Base-by-base conservation (phyloP, 2,888 invertebrate genomes). In the Drosophila hamatofila region DNA sequence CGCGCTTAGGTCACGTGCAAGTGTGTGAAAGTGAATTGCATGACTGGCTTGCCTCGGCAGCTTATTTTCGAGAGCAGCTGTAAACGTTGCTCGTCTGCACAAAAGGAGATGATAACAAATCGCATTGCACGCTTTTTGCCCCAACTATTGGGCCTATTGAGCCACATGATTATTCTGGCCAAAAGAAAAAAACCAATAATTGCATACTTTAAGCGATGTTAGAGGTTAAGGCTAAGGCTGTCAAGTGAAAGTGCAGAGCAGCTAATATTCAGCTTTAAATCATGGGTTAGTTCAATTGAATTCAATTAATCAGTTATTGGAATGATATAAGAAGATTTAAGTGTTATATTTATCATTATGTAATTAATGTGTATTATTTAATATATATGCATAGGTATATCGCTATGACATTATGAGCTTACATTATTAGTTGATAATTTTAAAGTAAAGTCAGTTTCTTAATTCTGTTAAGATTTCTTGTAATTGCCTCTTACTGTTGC, bases 21-120 rank as follows among this genome's bases (percentile, higher is more conserved):
- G 55, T 85, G 75, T 72, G 76, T 62, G 79, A 85, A 85, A 88
- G 83, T 85, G 76, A 83, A 85, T 85, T 83, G 79, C 73, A 71
- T 87, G 71, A 86, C 70, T 84, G 65, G 78, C 78, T 42, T 16
- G 41, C 52, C 75, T 41, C 11, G 65, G 25, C 51, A 25, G 59
- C 55, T 59, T 49, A 27, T 37, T 30, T 62, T 51, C 21, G 18
- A 12, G n/a, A 33, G 52, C 46, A 52, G 37, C n/a, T 37, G 14
- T 18, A 46, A 56, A 25, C 5, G 25, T 5, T 23, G 44, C 23
- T 33, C 44, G 16, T 37, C 37, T 59, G 56, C 54, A 30, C 57
- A 66, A 61, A 65, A 56, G 57, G 57, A n/a, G n/a, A n/a, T n/a
- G 46, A 46, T 58, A 67, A 41, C 57, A 57, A 57, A 60, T 72